A percentile compares a stretch with the other conserved stretches of the same genome.
Conservation (phyloP, 2,888 invertebrate genomes). For the Morpho deidamia region DNA sequence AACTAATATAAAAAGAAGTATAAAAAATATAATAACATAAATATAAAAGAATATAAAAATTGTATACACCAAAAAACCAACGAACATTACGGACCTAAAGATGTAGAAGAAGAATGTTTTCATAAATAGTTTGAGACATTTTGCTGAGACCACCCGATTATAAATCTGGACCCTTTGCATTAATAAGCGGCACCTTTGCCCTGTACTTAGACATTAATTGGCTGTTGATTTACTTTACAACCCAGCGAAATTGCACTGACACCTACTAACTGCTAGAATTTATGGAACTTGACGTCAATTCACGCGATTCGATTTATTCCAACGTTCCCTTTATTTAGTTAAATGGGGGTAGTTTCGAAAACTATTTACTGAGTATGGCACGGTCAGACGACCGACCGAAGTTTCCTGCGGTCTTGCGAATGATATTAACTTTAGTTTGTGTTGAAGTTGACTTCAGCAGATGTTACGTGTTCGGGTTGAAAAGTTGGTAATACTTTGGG, state of each 20-base stretch:
- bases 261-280: constrained; percentile 2
- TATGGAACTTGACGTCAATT: constrained; percentile 20
- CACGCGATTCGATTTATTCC: constrained; percentile 35
- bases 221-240: constrained; percentile 11
- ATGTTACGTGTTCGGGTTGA: constrained; percentile 1
- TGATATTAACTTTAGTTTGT: constrained; percentile 19
- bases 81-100: too few relatives aligned
- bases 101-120: not conserved
- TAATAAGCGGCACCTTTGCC: constrained; percentile 6
- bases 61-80: too few relatives aligned
- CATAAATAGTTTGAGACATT: not conserved
- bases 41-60: too few relatives aligned
- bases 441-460: constrained; percentile 3
- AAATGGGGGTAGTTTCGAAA: constrained; percentile 37
- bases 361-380: constrained; percentile 38
- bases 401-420: constrained; percentile 22
- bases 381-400: constrained; percentile 30
- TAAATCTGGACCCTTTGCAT: constrained; percentile 5
- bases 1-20: too few relatives aligned
- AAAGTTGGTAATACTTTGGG: constrained; percentile 1
- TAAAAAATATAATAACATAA: too few relatives aligned
- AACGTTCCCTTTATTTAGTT: constrained; percentile 31
- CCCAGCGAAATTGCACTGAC: constrained; percentile 12
- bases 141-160: not conserved
- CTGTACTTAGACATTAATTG: constrained; percentile 9